Base-by-base conservation (phyloP, 2,797 vertebrate species). In the Girardinus metallicus region DNA sequence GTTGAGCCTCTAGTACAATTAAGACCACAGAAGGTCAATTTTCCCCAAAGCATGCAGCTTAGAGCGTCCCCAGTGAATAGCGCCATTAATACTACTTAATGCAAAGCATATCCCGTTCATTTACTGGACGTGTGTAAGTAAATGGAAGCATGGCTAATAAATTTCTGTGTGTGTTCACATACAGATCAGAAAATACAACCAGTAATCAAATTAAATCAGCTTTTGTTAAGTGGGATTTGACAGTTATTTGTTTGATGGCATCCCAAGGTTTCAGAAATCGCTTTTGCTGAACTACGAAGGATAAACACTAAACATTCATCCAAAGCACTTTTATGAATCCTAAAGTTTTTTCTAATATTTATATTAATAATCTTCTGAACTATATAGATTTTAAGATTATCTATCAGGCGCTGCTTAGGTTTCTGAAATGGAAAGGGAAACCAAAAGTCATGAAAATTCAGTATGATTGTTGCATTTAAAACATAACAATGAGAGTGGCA, bases 1-100 rank as follows among this genome's bases (percentile, higher is more conserved):
- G 88, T 89, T 89, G 88, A 92, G 86, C 83, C 89, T 91, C 87
- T 92, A 85, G 84, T 88, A 94, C 91, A 93, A 95, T 94, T 94
- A 94, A 94, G 89, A 94, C 89, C 85, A 88, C 92, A 85, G 89
- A 93, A 95, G 92, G 93, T 93, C 92, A 93, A 90, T 90, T 91
- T 85, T 74, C 85, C 89, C 89, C 81, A 83, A 85, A 89, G 88
- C 90, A 88, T 36, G 82, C 84, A 76, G 90, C 90, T 89, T 80
- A 88, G 76, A 86, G 84, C 26, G 16, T 85, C 87, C 87, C 85
- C 70, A 31, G 47, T 85, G 88, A 92, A 90, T 83, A 86, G 86
- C 82, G 79, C 81, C 75, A 93, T 91, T 95, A 93, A 88, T 90
- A 82, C 83, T 68, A 78, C 83, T 93, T 90, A 89, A 93, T 89